phyloP scores from a whole-genome alignment of 92 coral and sea anemone species.

The Paragorgia papillata region DNA sequence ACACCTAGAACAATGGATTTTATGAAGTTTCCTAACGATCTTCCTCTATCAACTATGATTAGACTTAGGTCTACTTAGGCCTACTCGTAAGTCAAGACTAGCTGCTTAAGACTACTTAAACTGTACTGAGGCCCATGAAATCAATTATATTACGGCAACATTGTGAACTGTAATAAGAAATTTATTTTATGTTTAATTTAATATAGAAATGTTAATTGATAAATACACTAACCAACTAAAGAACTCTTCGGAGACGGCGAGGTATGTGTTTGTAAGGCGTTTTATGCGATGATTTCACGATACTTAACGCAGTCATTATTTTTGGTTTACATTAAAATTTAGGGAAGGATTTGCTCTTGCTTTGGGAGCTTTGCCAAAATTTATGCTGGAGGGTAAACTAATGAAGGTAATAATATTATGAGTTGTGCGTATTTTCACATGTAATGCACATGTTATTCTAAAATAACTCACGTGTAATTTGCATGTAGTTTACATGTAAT shows the following conservation, averaged over 20 bases:
- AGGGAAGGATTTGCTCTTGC: slow-evolving; percentile 91
- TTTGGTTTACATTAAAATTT: slow-evolving; percentile 9
- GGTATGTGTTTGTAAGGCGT: slow-evolving; percentile 44
- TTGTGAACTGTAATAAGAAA: background rate
- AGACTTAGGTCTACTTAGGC: too few relatives aligned
- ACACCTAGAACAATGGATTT: too few relatives aligned
- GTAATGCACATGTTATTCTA: too few relatives aligned
- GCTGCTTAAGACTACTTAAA: too few relatives aligned
- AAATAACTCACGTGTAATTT: too few relatives aligned
- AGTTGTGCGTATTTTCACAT: too few relatives aligned
- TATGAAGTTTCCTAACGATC: too few relatives aligned
- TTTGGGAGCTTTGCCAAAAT: slow-evolving; percentile 78
- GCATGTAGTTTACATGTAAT: too few relatives aligned
- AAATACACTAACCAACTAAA: slow-evolving; percentile 63
- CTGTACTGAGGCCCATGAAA: too few relatives aligned
- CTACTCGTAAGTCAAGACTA: too few relatives aligned
- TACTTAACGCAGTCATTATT: background rate
- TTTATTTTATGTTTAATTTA: background rate
- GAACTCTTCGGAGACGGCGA: slow-evolving; percentile 66
- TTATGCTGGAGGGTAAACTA: slow-evolving; percentile 66
- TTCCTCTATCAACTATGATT: too few relatives aligned
- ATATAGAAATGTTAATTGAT: slow-evolving; percentile 67
- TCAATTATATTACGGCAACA: too few relatives aligned
- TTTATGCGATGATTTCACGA: background rate
- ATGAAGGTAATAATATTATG: slow-evolving; percentile 60